Percentiles rank a stretch among this genome's conserved stretches.
These are phyloP conservation scores for Morpho deidamia DNA, from an alignment of 2,888 invertebrate genomes.

Conservation along the genomic window DNA sequence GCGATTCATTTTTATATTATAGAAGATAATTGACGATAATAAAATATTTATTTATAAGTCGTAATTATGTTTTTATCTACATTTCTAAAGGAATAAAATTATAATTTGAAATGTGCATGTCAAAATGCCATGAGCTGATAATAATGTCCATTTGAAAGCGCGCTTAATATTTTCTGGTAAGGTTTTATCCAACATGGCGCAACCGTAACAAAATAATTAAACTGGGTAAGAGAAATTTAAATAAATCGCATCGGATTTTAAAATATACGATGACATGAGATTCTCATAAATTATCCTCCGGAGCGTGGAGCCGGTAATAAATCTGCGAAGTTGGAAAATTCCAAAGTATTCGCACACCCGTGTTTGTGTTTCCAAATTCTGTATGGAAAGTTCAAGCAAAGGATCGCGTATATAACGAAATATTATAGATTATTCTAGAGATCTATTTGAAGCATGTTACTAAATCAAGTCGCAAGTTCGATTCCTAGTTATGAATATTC, in stretches of 20 bases:
- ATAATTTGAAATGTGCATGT: too few relatives aligned
- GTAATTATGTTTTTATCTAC: too few relatives aligned
- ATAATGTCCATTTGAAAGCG: too few relatives aligned
- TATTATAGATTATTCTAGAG: constrained; percentile 17
- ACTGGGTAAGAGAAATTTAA: constrained; percentile 4
- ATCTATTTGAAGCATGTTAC: too few relatives aligned
- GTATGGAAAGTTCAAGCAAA: constrained; percentile 19
- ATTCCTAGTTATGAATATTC: too few relatives aligned
- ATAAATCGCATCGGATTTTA: constrained; percentile 19
- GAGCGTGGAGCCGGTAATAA: constrained; percentile 26
- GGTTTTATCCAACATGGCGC: background rate
- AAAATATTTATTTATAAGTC: too few relatives aligned
- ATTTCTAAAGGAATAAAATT: too few relatives aligned
- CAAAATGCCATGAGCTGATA: too few relatives aligned
- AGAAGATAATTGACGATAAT: too few relatives aligned
- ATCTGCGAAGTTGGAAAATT: constrained; percentile 30
- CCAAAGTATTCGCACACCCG: constrained; percentile 25
- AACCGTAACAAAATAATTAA: constrained; percentile 7
- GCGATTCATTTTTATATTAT: too few relatives aligned
- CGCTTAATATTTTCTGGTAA: background rate
- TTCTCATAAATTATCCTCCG: constrained; percentile 28
- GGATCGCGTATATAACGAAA: constrained; percentile 26
- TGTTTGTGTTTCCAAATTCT: constrained; percentile 30
- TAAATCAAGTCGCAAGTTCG: too few relatives aligned
- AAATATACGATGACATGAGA: constrained; percentile 26